Conservation (phyloP, 2,797 vertebrate species). For the Rhynchonycteris naso region DNA sequence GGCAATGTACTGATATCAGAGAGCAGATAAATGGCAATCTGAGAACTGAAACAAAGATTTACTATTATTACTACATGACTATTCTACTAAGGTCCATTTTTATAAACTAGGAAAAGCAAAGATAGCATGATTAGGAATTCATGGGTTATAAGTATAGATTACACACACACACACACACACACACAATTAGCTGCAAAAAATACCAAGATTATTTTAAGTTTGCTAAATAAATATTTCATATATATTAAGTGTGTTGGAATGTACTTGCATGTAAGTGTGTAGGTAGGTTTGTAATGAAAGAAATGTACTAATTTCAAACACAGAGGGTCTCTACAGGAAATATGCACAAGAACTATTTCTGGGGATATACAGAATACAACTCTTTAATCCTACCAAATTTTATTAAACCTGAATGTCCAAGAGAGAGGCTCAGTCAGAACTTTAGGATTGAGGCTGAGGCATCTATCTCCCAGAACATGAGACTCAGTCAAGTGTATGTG, state of each 20-base stretch:
- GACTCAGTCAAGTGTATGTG: neutral
- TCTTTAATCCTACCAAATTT: neutral
- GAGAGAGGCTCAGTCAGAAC: neutral
- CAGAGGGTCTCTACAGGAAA: accelerated
- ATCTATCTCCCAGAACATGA: neutral
- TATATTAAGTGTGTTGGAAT: neutral
- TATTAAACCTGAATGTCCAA: neutral
- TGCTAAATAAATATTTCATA: neutral
- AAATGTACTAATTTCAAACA: neutral
- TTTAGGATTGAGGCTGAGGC: neutral
- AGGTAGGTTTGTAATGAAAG: neutral
- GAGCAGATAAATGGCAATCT: neutral
- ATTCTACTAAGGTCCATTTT: neutral
- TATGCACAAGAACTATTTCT: neutral
- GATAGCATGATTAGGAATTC: neutral
- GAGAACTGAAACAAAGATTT: neutral
- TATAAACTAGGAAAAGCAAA: neutral
- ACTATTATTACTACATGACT: neutral
- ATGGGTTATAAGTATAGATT: neutral
- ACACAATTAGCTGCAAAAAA: neutral
- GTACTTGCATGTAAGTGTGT: neutral
- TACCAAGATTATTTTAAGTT: neutral
- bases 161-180: too few relatives aligned
- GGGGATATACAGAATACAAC: neutral
- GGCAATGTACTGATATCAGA: neutral